Percentiles rank a stretch among this genome's conserved stretches.
phyloP scores from a whole-genome alignment of 2,888 invertebrate genomes.

The Mesopsocus fuscifrons region DNA sequence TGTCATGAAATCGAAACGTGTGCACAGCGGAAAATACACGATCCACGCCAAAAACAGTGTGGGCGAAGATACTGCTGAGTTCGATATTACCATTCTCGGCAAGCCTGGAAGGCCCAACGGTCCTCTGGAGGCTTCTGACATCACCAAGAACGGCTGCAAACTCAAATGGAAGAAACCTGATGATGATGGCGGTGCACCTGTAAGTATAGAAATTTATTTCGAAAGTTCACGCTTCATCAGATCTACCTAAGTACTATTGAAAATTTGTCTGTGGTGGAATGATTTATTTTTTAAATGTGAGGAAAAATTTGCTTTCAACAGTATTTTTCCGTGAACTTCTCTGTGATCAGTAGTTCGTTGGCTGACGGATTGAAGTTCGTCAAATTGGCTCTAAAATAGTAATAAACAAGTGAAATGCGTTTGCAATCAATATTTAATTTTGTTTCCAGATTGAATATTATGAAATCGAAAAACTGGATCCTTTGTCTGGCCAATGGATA shows the following conservation, averaged over 20 bases:
- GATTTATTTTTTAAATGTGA: too few relatives aligned
- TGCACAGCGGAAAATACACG: conserved; percentile 69
- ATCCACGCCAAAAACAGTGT: conserved; percentile 84
- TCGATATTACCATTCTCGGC: conserved; percentile 69
- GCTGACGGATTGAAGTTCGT: too few relatives aligned
- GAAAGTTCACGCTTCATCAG: too few relatives aligned
- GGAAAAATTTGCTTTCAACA: too few relatives aligned
- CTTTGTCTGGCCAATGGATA: conserved; percentile 81
- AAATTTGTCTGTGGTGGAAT: too few relatives aligned
- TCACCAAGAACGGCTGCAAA: conserved; percentile 82
- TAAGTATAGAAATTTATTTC: too few relatives aligned
- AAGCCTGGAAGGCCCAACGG: conserved; percentile 36
- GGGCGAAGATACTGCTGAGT: conserved; percentile 78
- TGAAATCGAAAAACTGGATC: conserved; percentile 89
- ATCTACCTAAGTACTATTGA: too few relatives aligned
- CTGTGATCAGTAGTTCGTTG: too few relatives aligned
- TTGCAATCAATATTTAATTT: too few relatives aligned
- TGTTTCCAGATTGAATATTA: conserved; percentile 60
- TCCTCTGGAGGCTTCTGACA: conserved; percentile 70
- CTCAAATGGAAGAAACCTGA: conserved; percentile 86
- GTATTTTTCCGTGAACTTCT: too few relatives aligned
- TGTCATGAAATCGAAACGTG: conserved; percentile 60
- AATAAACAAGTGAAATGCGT: too few relatives aligned
- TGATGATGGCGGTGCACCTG: conserved; percentile 86
- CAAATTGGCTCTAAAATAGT: too few relatives aligned